phyloP scores from a whole-genome alignment of 2,113 vertebrate genomes.

The Nyctibius bracteatus region DNA sequence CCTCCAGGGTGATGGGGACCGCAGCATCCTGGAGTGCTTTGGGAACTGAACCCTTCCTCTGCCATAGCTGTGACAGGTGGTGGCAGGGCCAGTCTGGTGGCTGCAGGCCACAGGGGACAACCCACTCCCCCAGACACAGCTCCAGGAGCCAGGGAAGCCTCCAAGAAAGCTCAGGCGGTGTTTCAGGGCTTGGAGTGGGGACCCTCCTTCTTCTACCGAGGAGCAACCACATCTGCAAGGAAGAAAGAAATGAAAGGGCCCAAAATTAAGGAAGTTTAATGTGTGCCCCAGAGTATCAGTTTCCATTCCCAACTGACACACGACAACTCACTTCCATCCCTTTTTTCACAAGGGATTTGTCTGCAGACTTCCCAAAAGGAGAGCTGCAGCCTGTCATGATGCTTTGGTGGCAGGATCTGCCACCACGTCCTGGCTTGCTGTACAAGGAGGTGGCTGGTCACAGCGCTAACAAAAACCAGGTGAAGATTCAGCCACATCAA shows the following conservation, averaged over 20 bases:
- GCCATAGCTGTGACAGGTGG: background rate
- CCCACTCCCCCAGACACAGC: background rate
- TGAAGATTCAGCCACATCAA: background rate
- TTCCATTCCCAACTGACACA: background rate
- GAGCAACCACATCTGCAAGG: background rate
- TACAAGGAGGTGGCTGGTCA: background rate
- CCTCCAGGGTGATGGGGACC: background rate
- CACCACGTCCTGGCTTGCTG: background rate
- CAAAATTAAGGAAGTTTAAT: background rate
- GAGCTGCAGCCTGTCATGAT: background rate
- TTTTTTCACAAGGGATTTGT: background rate
- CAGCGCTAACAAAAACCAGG: background rate
- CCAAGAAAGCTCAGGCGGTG: background rate
- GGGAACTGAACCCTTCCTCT: background rate
- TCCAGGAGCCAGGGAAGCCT: background rate
- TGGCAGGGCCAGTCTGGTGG: background rate
- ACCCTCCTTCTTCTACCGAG: background rate
- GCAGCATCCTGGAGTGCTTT: rapidly evolving
- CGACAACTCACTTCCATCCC: background rate
- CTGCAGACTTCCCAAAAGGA: background rate
- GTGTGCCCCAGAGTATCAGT: background rate
- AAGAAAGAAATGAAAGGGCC: background rate
- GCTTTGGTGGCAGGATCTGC: background rate
- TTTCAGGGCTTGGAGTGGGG: rapidly evolving
- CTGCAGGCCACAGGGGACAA: background rate